Base-by-base conservation (phyloP, 2,113 vertebrate species). In the Ictidomys tridecemlineatus region DNA sequence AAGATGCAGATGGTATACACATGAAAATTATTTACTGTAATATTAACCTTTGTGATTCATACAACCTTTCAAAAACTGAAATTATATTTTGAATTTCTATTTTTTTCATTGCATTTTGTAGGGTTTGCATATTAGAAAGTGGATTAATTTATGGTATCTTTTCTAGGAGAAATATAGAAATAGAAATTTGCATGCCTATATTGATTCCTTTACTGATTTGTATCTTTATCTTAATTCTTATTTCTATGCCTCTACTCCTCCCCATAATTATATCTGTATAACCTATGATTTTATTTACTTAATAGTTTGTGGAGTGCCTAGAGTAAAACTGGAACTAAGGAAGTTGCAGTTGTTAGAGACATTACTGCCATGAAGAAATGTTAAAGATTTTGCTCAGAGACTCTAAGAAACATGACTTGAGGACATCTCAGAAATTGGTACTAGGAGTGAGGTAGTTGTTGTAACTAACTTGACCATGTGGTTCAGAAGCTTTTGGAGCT, bases 221-320 rank as follows among this genome's bases (percentile, higher is more conserved):
- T 39, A 1, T 37, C 28, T 73, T 82, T 80, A 53, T 12, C 28
- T 56, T 85, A 12, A n/a, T 79, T 67, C 17, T 32, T 53, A 10
- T n/a, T 39, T 65, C 37, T 42, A 5, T 8, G 20, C 1, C 7
- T 42, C 37, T 37, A 16, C 12, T 30, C 39, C 45, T 45, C 48
- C 5, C 0, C 9, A 17, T 28, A 1, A 8, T 4, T 4, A 24
- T 56, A 4, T 8, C 8, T 42, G 6, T 12, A 34, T 10, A 28
- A 13, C 2, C n/a, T n/a, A 67, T 72, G 10, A 13, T 73, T 61
- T 61, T 45, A 8, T 45, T 92, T 61, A 73, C 9, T 51, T 12
- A 67, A 73, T 76, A 85, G 12, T n/a, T 20, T 24, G 13, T 24
- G 22, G n/a, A 8, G 26, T 32, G 18, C 8, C 48, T 72, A 48